Evolutionary conservation across 2,888 invertebrate genomes (phyloP).

Genomic region (Mesorhabditis sp.): DNA sequence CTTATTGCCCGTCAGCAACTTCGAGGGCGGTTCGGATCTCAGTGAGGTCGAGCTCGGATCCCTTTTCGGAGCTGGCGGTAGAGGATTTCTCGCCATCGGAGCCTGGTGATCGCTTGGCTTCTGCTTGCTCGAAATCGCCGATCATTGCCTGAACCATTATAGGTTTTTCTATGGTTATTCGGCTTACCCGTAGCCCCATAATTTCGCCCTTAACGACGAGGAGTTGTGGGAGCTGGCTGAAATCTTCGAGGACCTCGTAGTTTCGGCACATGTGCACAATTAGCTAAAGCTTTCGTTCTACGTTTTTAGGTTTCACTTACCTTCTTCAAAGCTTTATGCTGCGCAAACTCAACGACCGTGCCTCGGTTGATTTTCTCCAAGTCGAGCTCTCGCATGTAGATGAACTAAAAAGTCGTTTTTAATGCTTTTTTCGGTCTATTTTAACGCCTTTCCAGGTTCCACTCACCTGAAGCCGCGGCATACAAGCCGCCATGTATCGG

Average conservation of each 20-base stretch:
- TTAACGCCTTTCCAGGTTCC: neutral
- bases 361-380: slow-evolving; percentile 56
- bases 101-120: slow-evolving; percentile 16
- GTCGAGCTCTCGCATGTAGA: slow-evolving; percentile 57
- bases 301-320: slow-evolving; percentile 15
- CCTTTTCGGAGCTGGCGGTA: neutral
- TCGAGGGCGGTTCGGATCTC: slow-evolving; percentile 3
- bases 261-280: slow-evolving; percentile 54
- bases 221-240: slow-evolving; percentile 53
- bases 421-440: neutral
- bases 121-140: slow-evolving; percentile 42
- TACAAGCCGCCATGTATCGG: slow-evolving; percentile 49
- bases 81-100: neutral
- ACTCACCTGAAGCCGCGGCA: slow-evolving; percentile 50
- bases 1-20: slow-evolving; percentile 3
- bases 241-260: slow-evolving; percentile 56
- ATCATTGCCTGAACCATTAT: slow-evolving; percentile 43
- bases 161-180: slow-evolving; percentile 11
- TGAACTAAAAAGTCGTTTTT: slow-evolving; percentile 43
- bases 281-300: slow-evolving; percentile 20
- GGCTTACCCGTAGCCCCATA: slow-evolving; percentile 52
- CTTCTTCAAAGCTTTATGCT: slow-evolving; percentile 53
- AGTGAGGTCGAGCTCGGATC: neutral
- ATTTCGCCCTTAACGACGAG: slow-evolving; percentile 58
- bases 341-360: slow-evolving; percentile 53